Evolutionary conservation across 2,797 vertebrate genomes (phyloP).

Genomic region (Pseudotriccus pelzelni): DNA sequence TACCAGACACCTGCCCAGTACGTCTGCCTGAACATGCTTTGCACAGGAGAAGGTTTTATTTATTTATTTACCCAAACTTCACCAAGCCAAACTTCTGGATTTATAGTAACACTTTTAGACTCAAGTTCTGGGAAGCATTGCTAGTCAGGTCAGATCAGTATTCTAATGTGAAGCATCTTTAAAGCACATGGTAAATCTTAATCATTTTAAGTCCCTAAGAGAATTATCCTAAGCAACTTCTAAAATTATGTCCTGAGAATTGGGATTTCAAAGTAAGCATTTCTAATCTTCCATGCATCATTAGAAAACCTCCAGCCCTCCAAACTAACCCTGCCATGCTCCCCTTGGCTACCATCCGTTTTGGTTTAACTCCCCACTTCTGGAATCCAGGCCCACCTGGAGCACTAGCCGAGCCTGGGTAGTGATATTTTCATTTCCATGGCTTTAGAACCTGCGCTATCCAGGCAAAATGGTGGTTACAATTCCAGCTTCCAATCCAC

Average conservation of each 20-base stretch:
- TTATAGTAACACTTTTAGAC: not conserved
- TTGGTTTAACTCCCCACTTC: conserved; percentile 27
- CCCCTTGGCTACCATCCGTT: not conserved
- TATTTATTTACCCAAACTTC: not conserved
- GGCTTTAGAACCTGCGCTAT: not conserved
- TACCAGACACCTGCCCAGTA: not conserved
- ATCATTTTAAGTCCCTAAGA: conserved; percentile 59
- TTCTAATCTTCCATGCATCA: conserved; percentile 49
- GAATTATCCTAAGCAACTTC: conserved; percentile 63
- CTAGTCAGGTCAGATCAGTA: conserved; percentile 32
- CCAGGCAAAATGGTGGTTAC: not conserved
- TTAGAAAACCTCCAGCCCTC: conserved; percentile 38
- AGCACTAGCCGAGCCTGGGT: not conserved
- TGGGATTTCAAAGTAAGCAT: conserved; percentile 55
- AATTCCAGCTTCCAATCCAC: not conserved
- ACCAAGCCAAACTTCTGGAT: not conserved
- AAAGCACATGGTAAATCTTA: conserved; percentile 54
- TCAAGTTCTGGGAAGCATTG: not conserved
- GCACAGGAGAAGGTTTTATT: not conserved
- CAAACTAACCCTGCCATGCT: conserved; percentile 6
- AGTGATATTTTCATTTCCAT: not conserved
- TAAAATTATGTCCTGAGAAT: conserved; percentile 60
- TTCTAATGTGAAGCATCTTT: conserved; percentile 42
- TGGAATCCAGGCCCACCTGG: not conserved
- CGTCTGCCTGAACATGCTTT: not conserved